Base-by-base conservation (phyloP, 1,140 invertebrate species). In the Drosophila bipectinata region DNA sequence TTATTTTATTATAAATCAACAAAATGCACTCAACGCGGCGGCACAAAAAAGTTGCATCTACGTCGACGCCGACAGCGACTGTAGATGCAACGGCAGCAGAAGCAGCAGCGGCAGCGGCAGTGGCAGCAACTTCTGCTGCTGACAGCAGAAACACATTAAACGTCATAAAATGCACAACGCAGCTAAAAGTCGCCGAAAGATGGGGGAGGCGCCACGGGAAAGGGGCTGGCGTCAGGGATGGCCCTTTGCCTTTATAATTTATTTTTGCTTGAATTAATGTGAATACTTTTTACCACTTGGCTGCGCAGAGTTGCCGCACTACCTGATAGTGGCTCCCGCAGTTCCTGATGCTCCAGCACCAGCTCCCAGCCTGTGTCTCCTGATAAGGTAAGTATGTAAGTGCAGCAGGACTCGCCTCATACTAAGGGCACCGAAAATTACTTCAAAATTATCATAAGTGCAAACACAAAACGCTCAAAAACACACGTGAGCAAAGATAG, bases 1-100 rank as follows among this genome's bases (percentile, higher is more conserved):
- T 89, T 89, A 89, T 89, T 89, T 89, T 89, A 89, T 89, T 89
- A 89, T 89, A 89, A 89, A 89, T 89, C 84, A 89, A 90, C 85
- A 84, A 89, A 89, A 89, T 89, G 84, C 84, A 89, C 84, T 89
- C 84, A 77, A 68, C 76, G 75, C 73, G 55, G 59, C 72, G 56
- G 72, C 51, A 57, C 44, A 68, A 45, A 62, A 63, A 32, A 30
- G 61, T 87, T 85, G 81, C 81, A 81, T 61, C 72, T 66, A 48
- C 73, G 73, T 15, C 57, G 57, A 53, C 78, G 62, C 30, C 39
- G 52, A 44, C 73, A 52, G 41, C 59, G 32, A 39, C 62, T 56
- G 58, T 72, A 41, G 34, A 37, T 12, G 34, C 41, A 18, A 44
- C 41, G 41, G 6, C 41, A 18, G 15, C 3, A n/a, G 15, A 14